These are phyloP conservation scores for Ophion ellenae DNA, from an alignment of 2,888 invertebrate genomes.

Conservation along the genomic window DNA sequence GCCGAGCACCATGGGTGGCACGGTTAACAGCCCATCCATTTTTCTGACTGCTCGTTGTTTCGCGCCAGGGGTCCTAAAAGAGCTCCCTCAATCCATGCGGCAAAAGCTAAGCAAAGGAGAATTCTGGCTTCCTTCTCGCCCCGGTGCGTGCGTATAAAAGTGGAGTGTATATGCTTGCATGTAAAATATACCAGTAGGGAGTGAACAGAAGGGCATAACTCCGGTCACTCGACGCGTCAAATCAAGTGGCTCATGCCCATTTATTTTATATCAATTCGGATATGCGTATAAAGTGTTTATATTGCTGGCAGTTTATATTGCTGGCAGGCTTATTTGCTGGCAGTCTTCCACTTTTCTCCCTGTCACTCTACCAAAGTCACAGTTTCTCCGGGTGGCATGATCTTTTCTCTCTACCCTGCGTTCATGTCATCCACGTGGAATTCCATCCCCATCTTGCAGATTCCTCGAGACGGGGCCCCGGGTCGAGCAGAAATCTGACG, in stretches of 20 bases:
- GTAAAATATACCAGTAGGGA: slow-evolving; percentile 9
- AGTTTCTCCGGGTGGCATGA: slow-evolving; percentile 26
- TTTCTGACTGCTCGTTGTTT: slow-evolving; percentile 83
- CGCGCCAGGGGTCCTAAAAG: slow-evolving; percentile 80
- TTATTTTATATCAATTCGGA: not conserved
- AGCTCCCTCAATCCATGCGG: slow-evolving; percentile 66
- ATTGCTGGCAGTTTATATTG: too few relatives aligned
- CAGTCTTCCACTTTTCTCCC: slow-evolving; percentile 28
- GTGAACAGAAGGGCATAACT: slow-evolving; percentile 20
- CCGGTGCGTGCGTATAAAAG: slow-evolving; percentile 47
- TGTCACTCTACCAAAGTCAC: slow-evolving; percentile 50
- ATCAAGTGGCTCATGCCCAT: not conserved
- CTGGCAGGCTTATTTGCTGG: slow-evolving; percentile 2
- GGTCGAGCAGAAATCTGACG: slow-evolving; percentile 37
- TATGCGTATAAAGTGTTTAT: slow-evolving; percentile 1
- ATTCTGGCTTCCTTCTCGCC: slow-evolving; percentile 59
- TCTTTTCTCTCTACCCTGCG: slow-evolving; percentile 21
- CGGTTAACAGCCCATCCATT: slow-evolving; percentile 84
- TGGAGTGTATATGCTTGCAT: slow-evolving; percentile 12
- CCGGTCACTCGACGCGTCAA: not conserved
- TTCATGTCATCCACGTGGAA: slow-evolving; percentile 28
- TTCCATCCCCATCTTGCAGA: slow-evolving; percentile 20
- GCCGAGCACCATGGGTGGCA: slow-evolving; percentile 82
- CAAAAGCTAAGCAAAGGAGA: slow-evolving; percentile 49
- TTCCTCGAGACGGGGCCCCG: slow-evolving; percentile 13